Evolutionary conservation across 92 coral and sea anemone genomes (phyloP), one percentile per base, ranked within the genome.

Genomic region (Umimayanthus kanabou): DNA sequence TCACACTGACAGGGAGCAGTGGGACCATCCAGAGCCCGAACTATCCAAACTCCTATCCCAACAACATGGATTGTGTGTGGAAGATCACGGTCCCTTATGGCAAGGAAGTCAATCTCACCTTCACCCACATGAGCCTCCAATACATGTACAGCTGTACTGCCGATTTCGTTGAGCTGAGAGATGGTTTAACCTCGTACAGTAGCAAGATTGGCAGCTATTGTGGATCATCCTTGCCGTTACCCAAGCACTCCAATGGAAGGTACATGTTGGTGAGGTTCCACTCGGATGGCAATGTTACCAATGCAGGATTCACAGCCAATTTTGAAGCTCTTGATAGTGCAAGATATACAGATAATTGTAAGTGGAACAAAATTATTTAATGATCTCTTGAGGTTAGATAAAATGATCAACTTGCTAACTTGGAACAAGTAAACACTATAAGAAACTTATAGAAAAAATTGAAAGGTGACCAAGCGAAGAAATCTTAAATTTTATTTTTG

Each of bases 41-140:
- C 39, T 29, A 26, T 11, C 40, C 76, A 2, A 2, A 11, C 43
- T 30, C 18, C 65, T 57, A 57, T 16, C 65, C 75, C 6, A 40
- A 82, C 73, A 57, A 66, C 30, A 66, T 65, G 28, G 26, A 64
- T 42, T 82, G 86, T 33, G 57, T 65, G 2, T 82, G 86, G 86
- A 66, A 39, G 58, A 82, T 82, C 23, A 82, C 42, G 20, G 89
- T 80, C 16, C 89, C 89, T 61, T 40, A 29, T 5, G 28, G 9
- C 29, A 53, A 57, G 40, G 42, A 76, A 14, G 70, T 86, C 28
- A 82, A 57, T 64, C 73, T 86, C 2, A 86, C 76, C 66, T 86
- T 86, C 3, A 57, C 23, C 20, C 65, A 57, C 18, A 57, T 57
- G 65, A 57, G 65, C 65, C 11, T 57, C 22, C 20, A 57, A 57